Conservation (phyloP, 2,888 invertebrate species). For the Volucella zonaria region DNA sequence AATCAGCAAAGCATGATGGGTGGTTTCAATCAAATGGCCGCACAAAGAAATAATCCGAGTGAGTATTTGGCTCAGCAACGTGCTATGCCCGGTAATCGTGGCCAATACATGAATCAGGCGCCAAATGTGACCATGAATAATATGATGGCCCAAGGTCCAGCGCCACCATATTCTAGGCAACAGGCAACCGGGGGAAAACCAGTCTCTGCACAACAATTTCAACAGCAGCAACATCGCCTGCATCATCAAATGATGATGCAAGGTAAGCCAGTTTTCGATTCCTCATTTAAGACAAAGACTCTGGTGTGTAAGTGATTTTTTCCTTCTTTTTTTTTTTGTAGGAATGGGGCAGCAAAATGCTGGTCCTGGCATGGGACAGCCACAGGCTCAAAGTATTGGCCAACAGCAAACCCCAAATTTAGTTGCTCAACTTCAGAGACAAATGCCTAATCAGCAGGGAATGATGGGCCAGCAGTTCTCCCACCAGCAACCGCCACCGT, state of each 20-base stretch:
- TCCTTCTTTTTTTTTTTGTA: slow-evolving; percentile 56
- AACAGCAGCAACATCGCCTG: slow-evolving; percentile 84
- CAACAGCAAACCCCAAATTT: slow-evolving; percentile 85
- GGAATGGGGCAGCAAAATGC: slow-evolving; percentile 80
- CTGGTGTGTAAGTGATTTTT: background rate
- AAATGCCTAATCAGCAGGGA: slow-evolving; percentile 82
- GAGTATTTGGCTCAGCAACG: slow-evolving; percentile 81
- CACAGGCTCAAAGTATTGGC: slow-evolving; percentile 81
- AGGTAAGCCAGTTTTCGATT: slow-evolving; percentile 81
- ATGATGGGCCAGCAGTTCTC: slow-evolving; percentile 81
- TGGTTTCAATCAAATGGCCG: slow-evolving; percentile 81
- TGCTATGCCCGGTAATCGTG: slow-evolving; percentile 80
- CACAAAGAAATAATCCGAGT: slow-evolving; percentile 80
- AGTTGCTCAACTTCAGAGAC: slow-evolving; percentile 87
- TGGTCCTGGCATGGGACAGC: slow-evolving; percentile 78
- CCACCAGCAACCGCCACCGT: slow-evolving; percentile 82
- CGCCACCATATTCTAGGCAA: slow-evolving; percentile 90
- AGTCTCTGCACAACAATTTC: slow-evolving; percentile 80
- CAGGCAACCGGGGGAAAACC: slow-evolving; percentile 80
- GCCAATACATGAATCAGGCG: slow-evolving; percentile 84
- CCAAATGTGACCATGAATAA: slow-evolving; percentile 93
- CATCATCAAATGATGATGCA: slow-evolving; percentile 88
- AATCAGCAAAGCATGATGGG: slow-evolving; percentile 81
- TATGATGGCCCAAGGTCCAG: slow-evolving; percentile 85
- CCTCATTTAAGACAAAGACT: slow-evolving; percentile 69